Conservation (phyloP, 2,888 invertebrate genomes). For the Eupithecia pulchellata region DNA sequence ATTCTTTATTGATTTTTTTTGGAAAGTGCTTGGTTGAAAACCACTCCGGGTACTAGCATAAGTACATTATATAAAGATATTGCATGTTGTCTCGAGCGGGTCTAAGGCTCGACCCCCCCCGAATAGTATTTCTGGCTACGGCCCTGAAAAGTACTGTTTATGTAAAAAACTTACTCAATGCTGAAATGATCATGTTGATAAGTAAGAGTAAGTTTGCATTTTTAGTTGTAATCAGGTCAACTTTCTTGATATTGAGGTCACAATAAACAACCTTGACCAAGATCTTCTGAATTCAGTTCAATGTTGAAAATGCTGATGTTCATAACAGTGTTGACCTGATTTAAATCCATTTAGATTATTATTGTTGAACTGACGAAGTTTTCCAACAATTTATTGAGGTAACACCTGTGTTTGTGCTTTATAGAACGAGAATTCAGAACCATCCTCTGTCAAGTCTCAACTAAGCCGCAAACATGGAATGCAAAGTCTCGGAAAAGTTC, state of each 20-base stretch:
- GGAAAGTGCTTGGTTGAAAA: too few species aligned
- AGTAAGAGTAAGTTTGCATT: conserved; percentile 9
- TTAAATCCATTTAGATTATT: background rate
- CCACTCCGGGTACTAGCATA: too few species aligned
- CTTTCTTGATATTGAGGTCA: conserved; percentile 24
- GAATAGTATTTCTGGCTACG: too few species aligned
- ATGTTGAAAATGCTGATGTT: conserved; percentile 3
- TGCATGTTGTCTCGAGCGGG: too few species aligned
- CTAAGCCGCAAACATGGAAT: conserved; percentile 99
- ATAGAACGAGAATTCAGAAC: conserved; percentile 94
- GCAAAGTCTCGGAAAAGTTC: conserved; percentile 99
- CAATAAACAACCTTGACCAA: conserved; percentile 27
- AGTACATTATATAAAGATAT: too few species aligned
- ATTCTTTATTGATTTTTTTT: too few species aligned
- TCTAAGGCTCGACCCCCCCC: too few species aligned
- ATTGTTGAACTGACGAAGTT: background rate
- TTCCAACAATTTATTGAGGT: background rate
- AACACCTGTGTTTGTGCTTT: conserved; percentile 41
- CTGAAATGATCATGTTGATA: background rate
- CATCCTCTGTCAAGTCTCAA: conserved; percentile 94
- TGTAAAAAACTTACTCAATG: too few species aligned
- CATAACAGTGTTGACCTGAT: background rate
- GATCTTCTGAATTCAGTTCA: conserved; percentile 24
- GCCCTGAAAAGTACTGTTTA: too few species aligned
- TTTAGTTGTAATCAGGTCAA: conserved; percentile 18